These are phyloP conservation scores for Ophonus ardosiacus DNA, from an alignment of 2,888 invertebrate species.

Conservation along the genomic window DNA sequence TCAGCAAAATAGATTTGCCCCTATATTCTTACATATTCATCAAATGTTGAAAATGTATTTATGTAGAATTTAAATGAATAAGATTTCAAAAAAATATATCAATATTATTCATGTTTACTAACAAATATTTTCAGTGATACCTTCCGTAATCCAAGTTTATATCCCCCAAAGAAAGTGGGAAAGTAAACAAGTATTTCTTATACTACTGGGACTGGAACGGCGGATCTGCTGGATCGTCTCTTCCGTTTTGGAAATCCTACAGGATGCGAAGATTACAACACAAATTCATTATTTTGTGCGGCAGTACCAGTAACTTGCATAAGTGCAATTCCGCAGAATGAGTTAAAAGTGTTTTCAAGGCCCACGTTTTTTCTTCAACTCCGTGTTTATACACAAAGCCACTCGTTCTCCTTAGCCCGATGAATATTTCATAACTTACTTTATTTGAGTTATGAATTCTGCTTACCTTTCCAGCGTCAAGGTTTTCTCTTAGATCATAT, in stretches of 20 bases:
- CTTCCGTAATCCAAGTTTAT: too few species aligned
- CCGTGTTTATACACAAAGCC: conserved; percentile 35
- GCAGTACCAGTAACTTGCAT: not conserved
- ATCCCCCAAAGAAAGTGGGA: too few species aligned
- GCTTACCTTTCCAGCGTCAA: conserved; percentile 23
- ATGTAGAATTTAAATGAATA: too few species aligned
- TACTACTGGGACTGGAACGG: too few species aligned
- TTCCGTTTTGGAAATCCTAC: conserved; percentile 19
- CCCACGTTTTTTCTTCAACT: conserved; percentile 27
- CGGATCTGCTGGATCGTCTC: not conserved
- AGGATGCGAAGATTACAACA: conserved; percentile 1
- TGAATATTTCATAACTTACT: conserved; percentile 59
- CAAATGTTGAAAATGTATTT: too few species aligned
- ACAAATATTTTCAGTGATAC: too few species aligned
- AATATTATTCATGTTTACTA: too few species aligned
- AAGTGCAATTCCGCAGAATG: conserved; percentile 26
- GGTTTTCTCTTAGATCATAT: conserved; percentile 17
- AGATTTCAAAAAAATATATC: too few species aligned
- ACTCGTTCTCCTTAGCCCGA: conserved; percentile 6
- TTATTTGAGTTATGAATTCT: conserved; percentile 59
- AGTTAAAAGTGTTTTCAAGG: conserved; percentile 25
- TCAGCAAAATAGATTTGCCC: too few species aligned
- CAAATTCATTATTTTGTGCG: conserved; percentile 20
- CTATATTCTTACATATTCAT: too few species aligned
- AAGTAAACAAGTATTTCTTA: too few species aligned